Evolutionary conservation across 92 coral and sea anemone species (phyloP).

Genomic region (Galaxea fascicularis): DNA sequence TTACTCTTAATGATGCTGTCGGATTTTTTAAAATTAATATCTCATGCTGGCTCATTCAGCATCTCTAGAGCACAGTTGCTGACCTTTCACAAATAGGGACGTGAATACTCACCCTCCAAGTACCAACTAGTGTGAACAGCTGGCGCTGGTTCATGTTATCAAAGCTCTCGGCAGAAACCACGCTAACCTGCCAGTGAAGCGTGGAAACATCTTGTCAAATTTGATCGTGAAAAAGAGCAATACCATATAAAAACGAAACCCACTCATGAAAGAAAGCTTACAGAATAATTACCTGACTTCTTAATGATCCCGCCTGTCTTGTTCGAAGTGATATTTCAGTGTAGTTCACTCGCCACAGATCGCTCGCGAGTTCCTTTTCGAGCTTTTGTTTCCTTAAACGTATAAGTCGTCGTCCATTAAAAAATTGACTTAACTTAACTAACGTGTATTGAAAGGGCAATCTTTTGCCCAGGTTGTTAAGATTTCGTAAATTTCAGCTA

Average conservation of each 20-base stretch:
- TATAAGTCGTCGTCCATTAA: not conserved
- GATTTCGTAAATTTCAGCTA: too few species aligned
- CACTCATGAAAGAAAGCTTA: too few species aligned
- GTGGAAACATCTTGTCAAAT: not conserved
- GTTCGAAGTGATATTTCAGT: slow-evolving; percentile 78
- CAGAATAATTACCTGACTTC: slow-evolving; percentile 74
- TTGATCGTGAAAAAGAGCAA: too few species aligned
- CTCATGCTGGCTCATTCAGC: too few species aligned
- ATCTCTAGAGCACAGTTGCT: too few species aligned
- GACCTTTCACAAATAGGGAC: too few species aligned
- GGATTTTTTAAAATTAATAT: too few species aligned
- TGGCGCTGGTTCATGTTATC: slow-evolving; percentile 80
- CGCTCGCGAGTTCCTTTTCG: slow-evolving; percentile 83
- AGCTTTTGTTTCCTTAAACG: slow-evolving; percentile 82
- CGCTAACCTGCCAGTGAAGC: slow-evolving; percentile 66
- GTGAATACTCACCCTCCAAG: slow-evolving; percentile 67
- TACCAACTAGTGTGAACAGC: slow-evolving; percentile 80
- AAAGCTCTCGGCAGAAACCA: slow-evolving; percentile 78
- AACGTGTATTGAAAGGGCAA: not conserved
- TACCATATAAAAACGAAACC: too few species aligned
- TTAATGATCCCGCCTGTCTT: slow-evolving; percentile 75
- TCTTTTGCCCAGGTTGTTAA: not conserved
- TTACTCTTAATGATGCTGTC: too few species aligned
- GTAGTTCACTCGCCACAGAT: slow-evolving; percentile 86
- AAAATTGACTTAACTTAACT: not conserved